These are phyloP conservation scores for Lagorchestes hirsutus DNA, from an alignment of 2,797 vertebrate genomes.

Conservation along the genomic window DNA sequence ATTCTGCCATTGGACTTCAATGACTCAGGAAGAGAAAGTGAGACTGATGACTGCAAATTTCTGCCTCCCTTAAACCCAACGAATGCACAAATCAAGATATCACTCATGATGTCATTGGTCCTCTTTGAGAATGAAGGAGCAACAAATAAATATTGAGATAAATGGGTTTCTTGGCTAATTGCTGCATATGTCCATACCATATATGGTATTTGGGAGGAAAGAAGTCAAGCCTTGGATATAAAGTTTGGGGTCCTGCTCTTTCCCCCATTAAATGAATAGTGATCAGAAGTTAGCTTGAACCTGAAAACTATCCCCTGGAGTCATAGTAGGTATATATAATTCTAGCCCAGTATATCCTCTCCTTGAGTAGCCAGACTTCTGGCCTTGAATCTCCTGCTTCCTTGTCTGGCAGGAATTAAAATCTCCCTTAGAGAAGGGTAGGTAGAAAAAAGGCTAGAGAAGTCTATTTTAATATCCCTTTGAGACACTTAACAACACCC, in stretches of 20 bases:
- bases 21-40: background rate
- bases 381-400: background rate
- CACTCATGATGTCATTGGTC: background rate
- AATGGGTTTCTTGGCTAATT: background rate
- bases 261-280: background rate
- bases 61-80: background rate
- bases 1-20: background rate
- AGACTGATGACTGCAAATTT: background rate
- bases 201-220: background rate
- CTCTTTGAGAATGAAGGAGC: background rate
- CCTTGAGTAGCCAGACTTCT: background rate
- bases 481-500: background rate
- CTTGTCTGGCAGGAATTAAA: background rate
- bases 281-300: background rate
- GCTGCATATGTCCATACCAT: background rate
- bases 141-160: background rate
- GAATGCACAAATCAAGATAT: background rate
- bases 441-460: background rate
- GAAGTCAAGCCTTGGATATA: background rate
- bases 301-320: background rate
- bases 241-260: background rate
- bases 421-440: background rate
- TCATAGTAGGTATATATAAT: background rate
- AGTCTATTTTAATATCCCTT: background rate
- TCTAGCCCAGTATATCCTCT: background rate